Base-by-base conservation (phyloP, 2,797 vertebrate species). In the Cichlasoma orientale region DNA sequence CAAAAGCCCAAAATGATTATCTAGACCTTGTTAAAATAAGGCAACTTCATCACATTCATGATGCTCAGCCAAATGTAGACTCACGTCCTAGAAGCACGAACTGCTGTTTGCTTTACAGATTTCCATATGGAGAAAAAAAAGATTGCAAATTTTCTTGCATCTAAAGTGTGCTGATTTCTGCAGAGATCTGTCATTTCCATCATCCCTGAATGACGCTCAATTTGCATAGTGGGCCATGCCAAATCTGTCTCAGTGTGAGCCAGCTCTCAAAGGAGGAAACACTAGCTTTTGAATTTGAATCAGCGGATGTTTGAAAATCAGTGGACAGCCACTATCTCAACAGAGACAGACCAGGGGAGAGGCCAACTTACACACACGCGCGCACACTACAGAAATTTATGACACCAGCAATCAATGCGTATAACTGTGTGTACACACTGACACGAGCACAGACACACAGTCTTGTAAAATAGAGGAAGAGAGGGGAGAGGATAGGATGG, bases 261-360 rank as follows among this genome's bases (percentile, higher is more conserved):
- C 82, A 79, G 84, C 84, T 80, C 88, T 88, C 89, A 68, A 68
- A 84, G 79, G 78, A 88, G 80, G 89, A 83, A 87, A 89, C 81
- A 74, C 74, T 18, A 54, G 90, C 87, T 82, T 82, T 80, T 90
- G 90, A 92, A 92, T 92, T 85, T 88, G 80, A 92, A 92, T 91
- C 82, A 78, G 87, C 50, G 58, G 80, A 88, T 86, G 87, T 88
- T 87, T 91, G 88, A 89, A 88, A 84, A 86, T 86, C 86, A 85
- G 82, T 5, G 50, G 80, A 87, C 87, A 55, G 86, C 59, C 82
- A 16, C 81, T 85, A 91, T 91, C 89, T 91, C 80, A 74, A 78
- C 79, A 87, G 84, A 88, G 72, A 57, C 83, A 83, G 86, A 79
- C 68, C 16, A 21, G 7, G 36, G 41, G 54, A 66, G 79, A 76